Conservation (phyloP, 35 echinoderm and acorn worm genomes). For the Lytechinus pictus region DNA sequence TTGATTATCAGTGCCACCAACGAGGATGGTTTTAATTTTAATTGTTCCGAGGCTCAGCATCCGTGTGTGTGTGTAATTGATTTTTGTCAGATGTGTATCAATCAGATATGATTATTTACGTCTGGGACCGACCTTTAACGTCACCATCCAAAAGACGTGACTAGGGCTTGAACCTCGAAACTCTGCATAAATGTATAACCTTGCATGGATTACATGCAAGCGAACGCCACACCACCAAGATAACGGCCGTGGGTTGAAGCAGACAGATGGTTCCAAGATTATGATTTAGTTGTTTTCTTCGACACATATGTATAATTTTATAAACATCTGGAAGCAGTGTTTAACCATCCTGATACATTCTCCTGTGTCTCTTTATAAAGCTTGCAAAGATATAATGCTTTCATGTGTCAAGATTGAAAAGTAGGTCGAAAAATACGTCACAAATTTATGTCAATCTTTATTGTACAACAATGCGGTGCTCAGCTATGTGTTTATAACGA, state of each 20-base stretch:
- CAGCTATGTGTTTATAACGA: not conserved
- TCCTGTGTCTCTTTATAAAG: not conserved
- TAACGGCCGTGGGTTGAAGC: not conserved
- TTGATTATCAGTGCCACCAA: no score
- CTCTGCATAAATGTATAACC: no score
- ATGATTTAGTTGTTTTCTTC: not conserved
- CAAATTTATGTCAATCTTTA: not conserved
- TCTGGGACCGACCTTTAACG: no score
- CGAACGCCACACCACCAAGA: no score
- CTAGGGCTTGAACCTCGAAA: no score
- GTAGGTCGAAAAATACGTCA: not conserved
- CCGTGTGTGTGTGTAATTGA: no score
- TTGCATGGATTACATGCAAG: no score
- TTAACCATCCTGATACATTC: not conserved
- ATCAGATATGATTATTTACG: no score
- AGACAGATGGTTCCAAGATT: constrained; percentile 26
- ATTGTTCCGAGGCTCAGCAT: no score
- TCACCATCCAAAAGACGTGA: no score
- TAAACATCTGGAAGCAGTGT: not conserved
- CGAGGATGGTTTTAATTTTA: no score
- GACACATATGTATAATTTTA: not conserved
- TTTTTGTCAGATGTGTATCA: no score
- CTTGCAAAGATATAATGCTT: not conserved
- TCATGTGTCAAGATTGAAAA: not conserved
- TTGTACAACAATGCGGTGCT: not conserved